These are phyloP conservation scores for Anhinga anhinga DNA, from an alignment of 2,113 vertebrate genomes.

Conservation along the genomic window DNA sequence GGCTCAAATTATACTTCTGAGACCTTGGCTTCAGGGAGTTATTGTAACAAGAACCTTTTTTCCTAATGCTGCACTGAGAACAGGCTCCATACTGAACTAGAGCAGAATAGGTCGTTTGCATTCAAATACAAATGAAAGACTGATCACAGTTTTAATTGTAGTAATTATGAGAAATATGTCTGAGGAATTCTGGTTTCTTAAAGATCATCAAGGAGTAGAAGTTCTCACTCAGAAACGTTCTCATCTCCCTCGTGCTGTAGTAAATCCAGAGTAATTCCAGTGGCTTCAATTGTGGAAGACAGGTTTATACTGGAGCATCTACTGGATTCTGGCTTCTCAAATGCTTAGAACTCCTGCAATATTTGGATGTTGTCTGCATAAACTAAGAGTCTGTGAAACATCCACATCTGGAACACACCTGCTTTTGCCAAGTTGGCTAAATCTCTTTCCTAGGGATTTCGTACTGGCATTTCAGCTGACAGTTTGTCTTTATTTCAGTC, in stretches of 20 bases:
- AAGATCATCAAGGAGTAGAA: neutral
- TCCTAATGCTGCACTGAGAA: neutral
- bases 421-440: conserved; percentile 30
- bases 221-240: neutral
- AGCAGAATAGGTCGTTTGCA: neutral
- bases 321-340: neutral
- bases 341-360: neutral
- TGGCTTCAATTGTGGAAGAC: neutral
- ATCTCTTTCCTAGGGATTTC: neutral
- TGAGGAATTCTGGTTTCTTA: neutral
- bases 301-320: neutral
- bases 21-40: neutral
- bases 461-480: neutral
- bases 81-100: neutral
- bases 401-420: conserved; percentile 27
- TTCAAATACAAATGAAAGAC: neutral
- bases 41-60: neutral
- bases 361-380: neutral
- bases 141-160: neutral
- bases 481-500: neutral
- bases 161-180: neutral
- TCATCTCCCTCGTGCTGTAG: neutral
- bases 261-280: neutral
- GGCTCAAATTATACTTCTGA: neutral
- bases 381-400: conserved; percentile 15